Evolutionary conservation across 2,113 vertebrate genomes (phyloP).

Genomic region (Sapajus apella): DNA sequence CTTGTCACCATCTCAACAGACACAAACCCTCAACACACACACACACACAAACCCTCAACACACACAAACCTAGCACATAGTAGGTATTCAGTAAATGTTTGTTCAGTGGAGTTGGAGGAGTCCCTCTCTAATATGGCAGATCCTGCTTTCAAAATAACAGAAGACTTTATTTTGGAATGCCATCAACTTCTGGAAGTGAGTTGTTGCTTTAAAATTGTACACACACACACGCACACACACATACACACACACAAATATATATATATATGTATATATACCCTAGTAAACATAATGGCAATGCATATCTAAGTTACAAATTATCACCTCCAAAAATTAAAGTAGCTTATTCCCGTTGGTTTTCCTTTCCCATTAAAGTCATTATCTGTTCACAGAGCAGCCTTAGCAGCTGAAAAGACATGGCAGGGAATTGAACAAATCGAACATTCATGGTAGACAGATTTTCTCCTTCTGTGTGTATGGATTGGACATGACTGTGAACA

Average conservation of each 20-base stretch:
- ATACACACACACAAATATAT: not conserved
- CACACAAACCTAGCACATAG: not conserved
- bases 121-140: not conserved
- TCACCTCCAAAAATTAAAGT: constrained; percentile 42
- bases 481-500: constrained; percentile 68
- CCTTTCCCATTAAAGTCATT: constrained; percentile 61
- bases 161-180: constrained; percentile 52
- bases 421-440: constrained; percentile 74
- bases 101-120: not conserved
- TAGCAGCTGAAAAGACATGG: constrained; percentile 47
- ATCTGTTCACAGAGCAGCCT: constrained; percentile 62
- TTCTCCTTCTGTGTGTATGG: constrained; percentile 69
- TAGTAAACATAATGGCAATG: not conserved
- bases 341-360: constrained; percentile 62
- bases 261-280: not conserved
- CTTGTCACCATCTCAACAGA: not conserved
- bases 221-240: not conserved
- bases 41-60: not conserved
- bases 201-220: constrained; percentile 52
- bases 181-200: constrained; percentile 7
- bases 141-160: constrained; percentile 36
- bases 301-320: constrained; percentile 60
- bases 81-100: constrained; percentile 27
- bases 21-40: no score
- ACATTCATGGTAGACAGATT: constrained; percentile 74